Base-by-base conservation (phyloP, 2,797 vertebrate species). In the Acestrorhynchus altus region DNA sequence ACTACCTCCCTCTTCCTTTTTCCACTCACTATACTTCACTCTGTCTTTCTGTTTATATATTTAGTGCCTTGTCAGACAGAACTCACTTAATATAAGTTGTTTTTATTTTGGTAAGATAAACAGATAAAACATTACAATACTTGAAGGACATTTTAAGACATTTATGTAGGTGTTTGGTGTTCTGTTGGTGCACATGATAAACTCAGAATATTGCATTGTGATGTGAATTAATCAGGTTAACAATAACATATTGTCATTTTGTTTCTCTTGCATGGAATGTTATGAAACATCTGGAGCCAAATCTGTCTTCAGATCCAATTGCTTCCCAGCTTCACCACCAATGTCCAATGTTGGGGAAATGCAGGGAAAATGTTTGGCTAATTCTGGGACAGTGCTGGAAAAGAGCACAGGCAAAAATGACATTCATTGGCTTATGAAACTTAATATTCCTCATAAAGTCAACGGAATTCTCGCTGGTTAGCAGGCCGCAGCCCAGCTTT, bases 351-450 rank as follows among this genome's bases (percentile, higher is more conserved):
- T 52, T 71, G 76, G 63, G 40, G 70, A 87, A 87, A 91, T 85
- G 51, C 51, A 52, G 51, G 24, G 24, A 15, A 4, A 26, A 57
- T 28, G 22, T 16, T 57, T 9, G 6, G 54, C 54, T 10, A 24
- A 28, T 80, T 84, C 8, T 64, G 77, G 77, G 51, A 73, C 61
- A 73, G 63, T 61, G 63, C 63, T 74, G 72, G 31, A 61, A 49
- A 59, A 47, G 61, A 74, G 70, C 81, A 81, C 84, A 76, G 82
- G 83, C 80, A 79, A 86, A 86, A 88, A 88, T 83, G 83, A 86
- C 87, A 82, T 86, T 89, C 78, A 83, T 82, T 67, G 83, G 80
- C 79, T 86, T 82, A 86, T 89, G 86, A 91, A 92, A 88, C 84
- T 77, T 88, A 82, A 90, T 87, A 84, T 83, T 83, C 72, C 83